phyloP scores from a whole-genome alignment of 2,797 vertebrate species.

The Danio aesculapii region DNA sequence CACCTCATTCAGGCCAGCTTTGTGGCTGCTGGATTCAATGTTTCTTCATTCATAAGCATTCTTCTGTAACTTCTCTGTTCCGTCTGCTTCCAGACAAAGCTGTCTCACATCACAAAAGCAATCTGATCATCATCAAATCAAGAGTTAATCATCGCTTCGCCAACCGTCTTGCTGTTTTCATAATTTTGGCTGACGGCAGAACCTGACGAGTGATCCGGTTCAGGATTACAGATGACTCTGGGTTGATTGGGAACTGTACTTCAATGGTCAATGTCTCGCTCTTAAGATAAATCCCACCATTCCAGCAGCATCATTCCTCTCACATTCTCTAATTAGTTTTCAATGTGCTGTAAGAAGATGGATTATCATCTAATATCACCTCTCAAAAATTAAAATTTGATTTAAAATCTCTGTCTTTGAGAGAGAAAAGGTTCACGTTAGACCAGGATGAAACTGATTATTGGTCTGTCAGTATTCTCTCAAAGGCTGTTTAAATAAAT shows the following conservation, averaged over 20 bases:
- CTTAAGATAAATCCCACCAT: conserved; percentile 49
- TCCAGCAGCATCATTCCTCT: conserved; percentile 63
- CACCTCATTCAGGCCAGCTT: background rate
- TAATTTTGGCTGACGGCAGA: conserved; percentile 23
- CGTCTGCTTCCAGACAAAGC: conserved; percentile 6
- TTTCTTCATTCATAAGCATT: conserved; percentile 1
- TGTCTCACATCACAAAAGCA: background rate
- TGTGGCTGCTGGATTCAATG: background rate
- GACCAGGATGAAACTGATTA: background rate
- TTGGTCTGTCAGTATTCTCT: background rate
- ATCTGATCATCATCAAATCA: conserved; percentile 21
- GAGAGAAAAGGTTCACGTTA: background rate
- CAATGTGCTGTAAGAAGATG: conserved; percentile 70
- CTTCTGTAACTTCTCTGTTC: conserved; percentile 19
- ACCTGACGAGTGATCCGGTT: background rate
- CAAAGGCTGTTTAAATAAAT: background rate
- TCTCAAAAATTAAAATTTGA: conserved; percentile 75
- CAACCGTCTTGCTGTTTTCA: conserved; percentile 16
- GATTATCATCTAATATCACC: conserved; percentile 78
- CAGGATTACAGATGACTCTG: conserved; percentile 44
- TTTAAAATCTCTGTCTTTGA: conserved; percentile 54
- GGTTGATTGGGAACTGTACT: conserved; percentile 47
- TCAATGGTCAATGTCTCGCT: conserved; percentile 40
- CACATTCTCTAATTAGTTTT: conserved; percentile 73
- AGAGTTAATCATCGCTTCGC: conserved; percentile 22